These are phyloP conservation scores for Ibidorhyncha struthersii DNA, from an alignment of 2,113 vertebrate species.

Conservation along the genomic window DNA sequence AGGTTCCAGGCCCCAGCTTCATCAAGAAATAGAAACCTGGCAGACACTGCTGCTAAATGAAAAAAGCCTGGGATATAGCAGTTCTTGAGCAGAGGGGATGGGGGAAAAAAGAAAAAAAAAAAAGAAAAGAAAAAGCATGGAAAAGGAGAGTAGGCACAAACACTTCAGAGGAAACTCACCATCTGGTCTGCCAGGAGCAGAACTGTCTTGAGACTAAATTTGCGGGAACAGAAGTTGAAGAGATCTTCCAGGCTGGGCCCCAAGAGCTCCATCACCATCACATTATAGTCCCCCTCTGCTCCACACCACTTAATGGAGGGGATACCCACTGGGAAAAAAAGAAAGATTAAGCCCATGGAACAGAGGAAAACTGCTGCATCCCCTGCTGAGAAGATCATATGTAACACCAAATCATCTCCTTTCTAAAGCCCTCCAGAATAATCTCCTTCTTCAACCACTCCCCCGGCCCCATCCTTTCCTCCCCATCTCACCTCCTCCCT, in stretches of 20 bases:
- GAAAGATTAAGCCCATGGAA: neutral
- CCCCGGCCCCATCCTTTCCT: neutral
- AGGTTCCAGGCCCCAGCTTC: neutral
- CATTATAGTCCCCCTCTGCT: conserved; percentile 96
- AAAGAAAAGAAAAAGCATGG: neutral
- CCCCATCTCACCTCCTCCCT: conserved; percentile 89
- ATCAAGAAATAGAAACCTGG: neutral
- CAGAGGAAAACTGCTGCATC: neutral
- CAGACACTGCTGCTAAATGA: neutral
- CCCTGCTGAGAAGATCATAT: neutral
- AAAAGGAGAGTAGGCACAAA: neutral
- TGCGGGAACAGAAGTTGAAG: conserved; percentile 97
- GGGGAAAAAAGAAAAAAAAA: neutral
- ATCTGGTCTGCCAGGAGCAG: conserved; percentile 96
- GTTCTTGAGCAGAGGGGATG: neutral
- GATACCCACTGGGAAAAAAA: conserved; percentile 85
- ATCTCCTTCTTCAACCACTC: neutral
- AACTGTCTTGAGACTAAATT: conserved; percentile 98
- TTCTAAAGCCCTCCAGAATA: neutral
- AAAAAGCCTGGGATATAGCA: neutral
- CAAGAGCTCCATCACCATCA: conserved; percentile 98
- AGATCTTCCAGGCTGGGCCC: conserved; percentile 96
- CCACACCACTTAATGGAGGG: conserved; percentile 98
- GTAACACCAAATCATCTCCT: neutral
- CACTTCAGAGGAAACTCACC: conserved; percentile 75